These are phyloP conservation scores for Ranitomeya imitator DNA, from an alignment of 2,113 vertebrate species.

Conservation along the genomic window DNA sequence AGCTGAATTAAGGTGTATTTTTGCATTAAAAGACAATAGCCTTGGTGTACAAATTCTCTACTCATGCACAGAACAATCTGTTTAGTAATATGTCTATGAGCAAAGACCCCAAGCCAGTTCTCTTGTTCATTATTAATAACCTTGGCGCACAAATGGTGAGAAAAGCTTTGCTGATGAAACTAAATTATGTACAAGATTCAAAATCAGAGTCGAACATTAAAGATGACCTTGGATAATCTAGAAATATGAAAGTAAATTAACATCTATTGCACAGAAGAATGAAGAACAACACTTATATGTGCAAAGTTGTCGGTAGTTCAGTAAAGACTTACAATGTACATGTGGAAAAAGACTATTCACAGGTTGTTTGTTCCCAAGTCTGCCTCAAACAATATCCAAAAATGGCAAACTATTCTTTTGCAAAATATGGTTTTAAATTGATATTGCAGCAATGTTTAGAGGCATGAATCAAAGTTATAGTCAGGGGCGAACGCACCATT, in stretches of 20 bases:
- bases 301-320: background rate
- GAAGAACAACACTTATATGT: background rate
- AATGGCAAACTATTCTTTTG: background rate
- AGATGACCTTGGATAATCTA: slow-evolving; percentile 22
- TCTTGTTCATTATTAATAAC: slow-evolving; percentile 30
- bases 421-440: background rate
- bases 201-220: background rate
- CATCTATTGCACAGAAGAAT: background rate
- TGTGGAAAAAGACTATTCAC: background rate
- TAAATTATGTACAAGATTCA: slow-evolving; percentile 18
- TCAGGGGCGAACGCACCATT: background rate
- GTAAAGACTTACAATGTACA: background rate
- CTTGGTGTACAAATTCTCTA: background rate
- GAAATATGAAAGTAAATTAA: background rate
- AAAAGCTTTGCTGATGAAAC: slow-evolving; percentile 18
- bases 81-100: slow-evolving; percentile 22
- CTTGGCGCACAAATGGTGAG: background rate
- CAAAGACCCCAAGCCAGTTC: background rate
- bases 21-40: background rate
- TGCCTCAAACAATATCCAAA: background rate
- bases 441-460: background rate
- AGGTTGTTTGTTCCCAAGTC: background rate
- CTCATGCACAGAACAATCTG: slow-evolving; percentile 23
- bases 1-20: background rate
- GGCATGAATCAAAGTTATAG: background rate